phyloP scores from a whole-genome alignment of 2,888 invertebrate genomes.

The Loripinus fragilis region DNA sequence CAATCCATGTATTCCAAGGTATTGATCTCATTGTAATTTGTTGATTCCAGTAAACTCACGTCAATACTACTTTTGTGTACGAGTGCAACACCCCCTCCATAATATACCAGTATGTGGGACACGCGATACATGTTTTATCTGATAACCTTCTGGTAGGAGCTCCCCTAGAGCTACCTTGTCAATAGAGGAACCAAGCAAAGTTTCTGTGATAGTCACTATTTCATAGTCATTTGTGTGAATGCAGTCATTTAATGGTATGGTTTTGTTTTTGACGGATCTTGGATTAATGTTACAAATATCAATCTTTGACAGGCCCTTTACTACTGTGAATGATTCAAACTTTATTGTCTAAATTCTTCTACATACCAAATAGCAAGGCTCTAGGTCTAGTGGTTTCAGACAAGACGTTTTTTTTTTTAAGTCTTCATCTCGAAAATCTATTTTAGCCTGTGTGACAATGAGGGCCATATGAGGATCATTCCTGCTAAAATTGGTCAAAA shows the following conservation, averaged over 20 bases:
- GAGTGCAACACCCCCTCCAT: constrained; percentile 27
- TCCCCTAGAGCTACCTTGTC: constrained; percentile 31
- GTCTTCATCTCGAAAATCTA: no score
- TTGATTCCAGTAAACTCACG: constrained; percentile 11
- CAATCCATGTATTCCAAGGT: constrained; percentile 31
- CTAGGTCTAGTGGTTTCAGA: no score
- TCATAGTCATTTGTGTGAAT: constrained; percentile 29
- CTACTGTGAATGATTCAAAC: no score
- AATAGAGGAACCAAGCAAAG: constrained; percentile 17
- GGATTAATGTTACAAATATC: no score
- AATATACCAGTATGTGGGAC: not conserved
- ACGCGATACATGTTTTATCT: constrained; percentile 23
- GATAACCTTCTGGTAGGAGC: constrained; percentile 27
- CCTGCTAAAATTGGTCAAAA: no score
- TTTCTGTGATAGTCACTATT: constrained; percentile 31
- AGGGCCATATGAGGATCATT: no score
- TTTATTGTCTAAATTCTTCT: not conserved
- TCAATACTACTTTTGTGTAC: constrained; percentile 24
- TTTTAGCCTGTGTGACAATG: no score
- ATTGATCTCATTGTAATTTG: constrained; percentile 7
- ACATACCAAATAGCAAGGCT: no score
- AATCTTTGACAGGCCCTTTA: no score
- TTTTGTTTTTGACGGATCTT: constrained; percentile 28
- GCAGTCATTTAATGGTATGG: constrained; percentile 17
- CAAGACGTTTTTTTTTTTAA: no score